phyloP scores from a whole-genome alignment of 2,113 vertebrate genomes.

The Bujurquina vittata region DNA sequence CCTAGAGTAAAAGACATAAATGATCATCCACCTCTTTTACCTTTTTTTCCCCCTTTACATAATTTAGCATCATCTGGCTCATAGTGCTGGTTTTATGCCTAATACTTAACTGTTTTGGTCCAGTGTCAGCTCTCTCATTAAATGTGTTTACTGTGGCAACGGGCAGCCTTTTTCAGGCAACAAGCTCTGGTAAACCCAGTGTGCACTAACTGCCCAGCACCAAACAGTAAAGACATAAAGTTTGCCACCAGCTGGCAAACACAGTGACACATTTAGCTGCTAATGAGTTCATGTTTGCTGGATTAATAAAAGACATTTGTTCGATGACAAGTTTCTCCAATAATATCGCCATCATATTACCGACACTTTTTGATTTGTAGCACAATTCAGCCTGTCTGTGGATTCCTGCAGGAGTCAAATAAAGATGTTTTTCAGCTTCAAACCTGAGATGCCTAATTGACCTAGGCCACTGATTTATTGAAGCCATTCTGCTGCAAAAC shows the following conservation, averaged over 20 bases:
- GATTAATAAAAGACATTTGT: not conserved
- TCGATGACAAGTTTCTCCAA: not conserved
- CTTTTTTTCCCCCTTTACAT: not conserved
- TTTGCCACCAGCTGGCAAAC: not conserved
- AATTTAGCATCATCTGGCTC: not conserved
- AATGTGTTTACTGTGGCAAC: conserved; percentile 15
- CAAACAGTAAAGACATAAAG: not conserved
- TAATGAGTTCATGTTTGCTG: not conserved
- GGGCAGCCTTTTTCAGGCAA: not conserved
- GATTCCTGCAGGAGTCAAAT: not conserved
- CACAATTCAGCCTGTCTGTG: not conserved
- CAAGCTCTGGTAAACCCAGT: not conserved
- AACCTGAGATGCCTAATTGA: conserved; percentile 21
- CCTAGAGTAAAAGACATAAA: not conserved
- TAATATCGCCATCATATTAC: not conserved
- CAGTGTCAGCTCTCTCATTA: conserved; percentile 9
- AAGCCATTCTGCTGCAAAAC: conserved; percentile 36
- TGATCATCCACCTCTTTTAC: not conserved
- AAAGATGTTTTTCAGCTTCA: conserved; percentile 15
- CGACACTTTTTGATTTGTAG: not conserved
- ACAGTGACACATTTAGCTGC: not conserved
- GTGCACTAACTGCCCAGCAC: not conserved
- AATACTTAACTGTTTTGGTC: not conserved
- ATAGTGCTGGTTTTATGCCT: not conserved
- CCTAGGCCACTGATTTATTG: conserved; percentile 49